These are phyloP conservation scores for Myiothlypis chrysogaster DNA, from an alignment of 2,797 vertebrate genomes.

Conservation along the genomic window DNA sequence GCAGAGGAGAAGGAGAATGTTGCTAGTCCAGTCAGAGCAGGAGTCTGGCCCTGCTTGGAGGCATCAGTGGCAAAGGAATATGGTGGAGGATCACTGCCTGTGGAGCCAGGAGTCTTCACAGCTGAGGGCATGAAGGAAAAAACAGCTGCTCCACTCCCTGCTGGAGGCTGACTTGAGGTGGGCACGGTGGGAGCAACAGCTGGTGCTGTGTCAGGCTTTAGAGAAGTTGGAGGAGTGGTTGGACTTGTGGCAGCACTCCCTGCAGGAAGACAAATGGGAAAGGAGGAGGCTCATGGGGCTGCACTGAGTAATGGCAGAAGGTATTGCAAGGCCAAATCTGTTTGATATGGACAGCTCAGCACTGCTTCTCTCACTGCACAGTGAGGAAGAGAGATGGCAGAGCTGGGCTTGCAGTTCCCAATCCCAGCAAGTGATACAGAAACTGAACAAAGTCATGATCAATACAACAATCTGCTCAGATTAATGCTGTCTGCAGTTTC, in stretches of 20 bases:
- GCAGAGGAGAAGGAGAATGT: conserved; percentile 67
- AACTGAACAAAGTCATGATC: not conserved
- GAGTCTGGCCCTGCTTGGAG: conserved; percentile 22
- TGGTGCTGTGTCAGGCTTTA: conserved; percentile 31
- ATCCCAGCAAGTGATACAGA: not conserved
- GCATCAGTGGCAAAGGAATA: conserved; percentile 26
- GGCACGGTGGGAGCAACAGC: not conserved
- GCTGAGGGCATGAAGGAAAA: conserved; percentile 62
- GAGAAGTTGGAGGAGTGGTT: conserved; percentile 41
- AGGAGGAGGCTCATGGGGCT: not conserved
- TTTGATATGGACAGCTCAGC: not conserved
- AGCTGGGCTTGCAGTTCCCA: not conserved
- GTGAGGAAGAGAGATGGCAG: not conserved
- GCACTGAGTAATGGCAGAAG: not conserved
- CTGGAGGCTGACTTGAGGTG: conserved; percentile 35
- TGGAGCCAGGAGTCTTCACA: conserved; percentile 40
- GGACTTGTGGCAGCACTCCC: conserved; percentile 63
- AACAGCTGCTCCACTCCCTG: not conserved
- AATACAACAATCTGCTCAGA: not conserved
- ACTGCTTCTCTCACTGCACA: not conserved
- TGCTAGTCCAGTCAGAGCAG: conserved; percentile 12
- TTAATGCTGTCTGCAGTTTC: not conserved
- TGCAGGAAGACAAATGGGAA: conserved; percentile 15
- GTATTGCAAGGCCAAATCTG: not conserved
- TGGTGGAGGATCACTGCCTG: not conserved